Percentiles rank a stretch among this genome's conserved stretches.
phyloP scores from a whole-genome alignment of 2,113 vertebrate genomes.

The Phycodurus eques region DNA sequence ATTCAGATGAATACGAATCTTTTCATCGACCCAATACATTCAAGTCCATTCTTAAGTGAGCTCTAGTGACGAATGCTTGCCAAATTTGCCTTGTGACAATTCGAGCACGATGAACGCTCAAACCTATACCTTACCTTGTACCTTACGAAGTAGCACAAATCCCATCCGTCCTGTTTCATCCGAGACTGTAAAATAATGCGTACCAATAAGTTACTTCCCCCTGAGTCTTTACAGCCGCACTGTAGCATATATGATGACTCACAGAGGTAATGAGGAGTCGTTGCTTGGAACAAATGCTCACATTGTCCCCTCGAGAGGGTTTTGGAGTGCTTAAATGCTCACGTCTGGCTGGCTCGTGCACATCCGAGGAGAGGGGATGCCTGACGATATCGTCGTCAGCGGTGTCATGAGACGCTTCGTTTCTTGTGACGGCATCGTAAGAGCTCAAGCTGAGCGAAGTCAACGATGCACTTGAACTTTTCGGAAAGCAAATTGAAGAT shows the following conservation, averaged over 20 bases:
- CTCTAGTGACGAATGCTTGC: neutral
- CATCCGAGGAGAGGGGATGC: slow-evolving; percentile 20
- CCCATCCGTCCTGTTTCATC: slow-evolving; percentile 8
- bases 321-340: slow-evolving; percentile 45
- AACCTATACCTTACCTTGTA: neutral
- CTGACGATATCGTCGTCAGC: slow-evolving; percentile 20
- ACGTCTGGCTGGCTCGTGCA: slow-evolving; percentile 44
- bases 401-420: slow-evolving; percentile 28
- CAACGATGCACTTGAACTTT: neutral
- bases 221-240: slow-evolving; percentile 40
- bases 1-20: too few species aligned
- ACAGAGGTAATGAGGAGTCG: slow-evolving; percentile 59
- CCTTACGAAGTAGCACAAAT: neutral
- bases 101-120: neutral
- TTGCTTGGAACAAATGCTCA: slow-evolving; percentile 57
- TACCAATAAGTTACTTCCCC: slow-evolving; percentile 7
- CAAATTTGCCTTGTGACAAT: neutral
- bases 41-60: neutral
- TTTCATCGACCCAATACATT: neutral
- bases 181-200: slow-evolving; percentile 7
- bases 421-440: slow-evolving; percentile 17
- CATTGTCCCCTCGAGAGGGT: slow-evolving; percentile 43
- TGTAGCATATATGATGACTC: slow-evolving; percentile 60
- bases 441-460: slow-evolving; percentile 4
- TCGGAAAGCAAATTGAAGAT: neutral